Percentiles rank a stretch among this genome's conserved stretches.
Evolutionary conservation across 2,113 vertebrate species (phyloP).

Genomic region (Dendrocopos noguchii): DNA sequence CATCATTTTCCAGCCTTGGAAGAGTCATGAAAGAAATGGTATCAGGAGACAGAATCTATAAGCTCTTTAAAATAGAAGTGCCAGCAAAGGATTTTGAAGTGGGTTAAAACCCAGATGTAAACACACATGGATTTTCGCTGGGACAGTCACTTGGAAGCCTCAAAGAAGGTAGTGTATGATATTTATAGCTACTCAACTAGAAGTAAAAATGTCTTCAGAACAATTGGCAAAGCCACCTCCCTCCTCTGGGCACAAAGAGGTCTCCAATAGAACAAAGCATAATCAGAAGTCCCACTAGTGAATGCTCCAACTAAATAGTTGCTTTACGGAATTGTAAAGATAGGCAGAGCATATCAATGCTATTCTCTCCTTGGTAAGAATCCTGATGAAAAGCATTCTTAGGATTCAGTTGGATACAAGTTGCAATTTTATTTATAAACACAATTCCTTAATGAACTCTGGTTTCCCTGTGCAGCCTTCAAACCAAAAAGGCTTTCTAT

Average conservation of each 20-base stretch:
- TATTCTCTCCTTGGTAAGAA: neutral
- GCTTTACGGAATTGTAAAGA: neutral
- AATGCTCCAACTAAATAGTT: slow-evolving; percentile 20
- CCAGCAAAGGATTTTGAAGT: neutral
- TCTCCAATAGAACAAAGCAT: slow-evolving; percentile 22
- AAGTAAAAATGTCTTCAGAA: neutral
- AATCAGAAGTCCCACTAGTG: neutral
- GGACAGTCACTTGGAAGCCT: neutral
- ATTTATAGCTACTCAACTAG: neutral
- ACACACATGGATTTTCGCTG: neutral
- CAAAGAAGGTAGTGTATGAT: neutral
- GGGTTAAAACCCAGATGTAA: neutral
- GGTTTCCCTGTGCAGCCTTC: slow-evolving; percentile 13
- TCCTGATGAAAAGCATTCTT: neutral
- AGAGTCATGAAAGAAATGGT: neutral
- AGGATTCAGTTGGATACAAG: neutral
- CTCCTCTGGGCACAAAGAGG: neutral
- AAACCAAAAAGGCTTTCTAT: slow-evolving; percentile 19
- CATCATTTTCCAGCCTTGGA: neutral
- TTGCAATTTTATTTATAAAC: slow-evolving; percentile 53
- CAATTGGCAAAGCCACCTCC: slow-evolving; percentile 38
- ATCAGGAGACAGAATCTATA: neutral
- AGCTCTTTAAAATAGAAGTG: neutral
- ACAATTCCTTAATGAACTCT: slow-evolving; percentile 22
- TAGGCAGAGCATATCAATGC: neutral